Base-by-base conservation (phyloP, 2,113 vertebrate genomes). In the Sialia sialis region DNA sequence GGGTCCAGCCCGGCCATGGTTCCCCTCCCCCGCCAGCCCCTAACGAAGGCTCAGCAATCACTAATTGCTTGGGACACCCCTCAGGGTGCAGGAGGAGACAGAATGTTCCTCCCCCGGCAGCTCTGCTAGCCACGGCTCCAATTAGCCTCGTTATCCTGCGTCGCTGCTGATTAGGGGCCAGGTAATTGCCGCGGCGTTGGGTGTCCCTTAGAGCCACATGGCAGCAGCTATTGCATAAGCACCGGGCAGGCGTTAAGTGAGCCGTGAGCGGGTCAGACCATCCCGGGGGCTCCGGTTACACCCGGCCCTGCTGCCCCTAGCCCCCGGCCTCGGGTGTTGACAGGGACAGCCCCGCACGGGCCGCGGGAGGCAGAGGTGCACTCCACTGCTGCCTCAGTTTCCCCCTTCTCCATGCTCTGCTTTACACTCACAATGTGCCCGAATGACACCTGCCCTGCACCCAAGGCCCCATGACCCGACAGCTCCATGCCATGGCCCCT, bases 191-290 rank as follows among this genome's bases (percentile, higher is more conserved):
- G 79, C 12, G 52, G 88, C 29, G 22, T 16, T 86, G 49, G 80
- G 41, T 78, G 90, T 89, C 90, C 94, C 90, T 84, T 1, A 8
- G 18, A 62, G 88, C 84, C 13, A 10, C 49, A 13, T 3, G 49
- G 67, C 90, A 36, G 92, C 56, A 16, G 72, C 52, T 26, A 38
- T 96, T 94, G 93, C 91, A 92, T 96, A 95, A 95, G 83, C 7
- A 1, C 48, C 22, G 10, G 6, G 64, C 44, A 3, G 85, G 88
- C 62, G 7, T 88, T 96, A 93, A 12, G 36, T 90, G 93, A 83
- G 80, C 67, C 60, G 6, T 6, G 34, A 92, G 79, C 54, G 14
- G 89, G 94, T 64, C 83, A 79, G 79, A 62, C 34, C 90, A 41
- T 75, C 66, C 20, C 6, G 2, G 84, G 90, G 78, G 79, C 82